Evolutionary conservation across 1,140 invertebrate genomes (phyloP).

Genomic region (Drosophila santomea): DNA sequence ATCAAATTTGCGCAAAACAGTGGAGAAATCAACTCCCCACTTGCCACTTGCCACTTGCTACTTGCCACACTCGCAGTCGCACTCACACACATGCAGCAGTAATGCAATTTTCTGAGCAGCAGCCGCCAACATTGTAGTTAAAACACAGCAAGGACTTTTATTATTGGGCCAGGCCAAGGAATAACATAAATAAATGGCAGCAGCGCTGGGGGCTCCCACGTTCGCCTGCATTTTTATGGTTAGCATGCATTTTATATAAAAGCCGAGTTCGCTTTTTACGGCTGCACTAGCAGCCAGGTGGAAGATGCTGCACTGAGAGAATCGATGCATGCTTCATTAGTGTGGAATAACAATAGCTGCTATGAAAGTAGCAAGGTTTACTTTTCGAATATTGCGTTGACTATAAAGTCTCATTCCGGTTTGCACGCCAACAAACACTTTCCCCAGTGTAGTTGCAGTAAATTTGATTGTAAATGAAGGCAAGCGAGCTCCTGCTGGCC

Average conservation of each 20-base stretch:
- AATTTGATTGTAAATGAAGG: slow-evolving; percentile 65
- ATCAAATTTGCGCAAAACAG: slow-evolving; percentile 70
- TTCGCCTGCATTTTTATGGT: slow-evolving; percentile 67
- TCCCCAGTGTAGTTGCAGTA: slow-evolving; percentile 47
- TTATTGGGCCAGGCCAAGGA: slow-evolving; percentile 47
- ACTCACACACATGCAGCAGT: slow-evolving; percentile 62
- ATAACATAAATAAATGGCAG: slow-evolving; percentile 60
- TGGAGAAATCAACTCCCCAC: slow-evolving; percentile 36
- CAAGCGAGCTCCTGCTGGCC: slow-evolving; percentile 22
- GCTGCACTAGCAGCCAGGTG: slow-evolving; percentile 38
- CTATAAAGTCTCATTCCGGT: no score
- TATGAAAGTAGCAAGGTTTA: not conserved
- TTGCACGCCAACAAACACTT: not conserved
- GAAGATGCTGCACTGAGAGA: slow-evolving; percentile 15
- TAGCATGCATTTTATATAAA: slow-evolving; percentile 71
- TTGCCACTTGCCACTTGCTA: no score
- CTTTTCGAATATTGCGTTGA: no score
- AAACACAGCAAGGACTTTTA: slow-evolving; percentile 44
- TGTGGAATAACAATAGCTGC: no score
- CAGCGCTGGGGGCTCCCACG: not conserved
- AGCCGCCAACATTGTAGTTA: slow-evolving; percentile 60
- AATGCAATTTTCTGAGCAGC: slow-evolving; percentile 71
- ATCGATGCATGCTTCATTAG: not conserved
- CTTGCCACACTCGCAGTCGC: slow-evolving; percentile 23
- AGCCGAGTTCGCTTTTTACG: slow-evolving; percentile 48